Conservation (phyloP, 92 coral and sea anemone species). For the Montipora capitata region DNA sequence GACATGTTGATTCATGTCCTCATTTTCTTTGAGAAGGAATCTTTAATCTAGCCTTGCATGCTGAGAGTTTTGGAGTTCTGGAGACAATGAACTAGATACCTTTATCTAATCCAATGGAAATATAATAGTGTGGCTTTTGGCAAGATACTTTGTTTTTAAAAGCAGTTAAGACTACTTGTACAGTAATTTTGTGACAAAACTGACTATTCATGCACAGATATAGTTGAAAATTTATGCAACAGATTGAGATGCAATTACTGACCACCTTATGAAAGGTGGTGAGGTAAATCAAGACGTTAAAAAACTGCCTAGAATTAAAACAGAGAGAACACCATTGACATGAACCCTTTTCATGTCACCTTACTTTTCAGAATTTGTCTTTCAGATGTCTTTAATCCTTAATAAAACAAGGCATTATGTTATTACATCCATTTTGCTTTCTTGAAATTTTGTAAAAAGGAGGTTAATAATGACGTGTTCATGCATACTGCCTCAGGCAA, state of each 20-base stretch:
- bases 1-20: too few relatives aligned
- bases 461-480: too few relatives aligned
- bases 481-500: too few relatives aligned
- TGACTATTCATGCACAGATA: neutral
- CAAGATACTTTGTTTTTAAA: too few relatives aligned
- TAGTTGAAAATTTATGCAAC: neutral
- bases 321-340: neutral
- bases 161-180: neutral
- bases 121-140: neutral
- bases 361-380: neutral
- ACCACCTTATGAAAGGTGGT: constrained; percentile 8
- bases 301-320: neutral
- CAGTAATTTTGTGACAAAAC: neutral
- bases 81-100: neutral
- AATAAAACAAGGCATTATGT: too few relatives aligned
- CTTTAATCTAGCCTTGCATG: neutral
- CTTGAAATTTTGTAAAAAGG: too few relatives aligned
- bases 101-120: neutral
- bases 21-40: too few relatives aligned
- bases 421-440: too few relatives aligned
- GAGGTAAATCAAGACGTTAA: neutral
- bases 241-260: constrained; percentile 23
- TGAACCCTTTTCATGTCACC: neutral
- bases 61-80: neutral
- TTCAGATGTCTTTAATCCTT: too few relatives aligned